Base-by-base conservation (phyloP, 2,113 vertebrate genomes). In the Irena cyanogastra region DNA sequence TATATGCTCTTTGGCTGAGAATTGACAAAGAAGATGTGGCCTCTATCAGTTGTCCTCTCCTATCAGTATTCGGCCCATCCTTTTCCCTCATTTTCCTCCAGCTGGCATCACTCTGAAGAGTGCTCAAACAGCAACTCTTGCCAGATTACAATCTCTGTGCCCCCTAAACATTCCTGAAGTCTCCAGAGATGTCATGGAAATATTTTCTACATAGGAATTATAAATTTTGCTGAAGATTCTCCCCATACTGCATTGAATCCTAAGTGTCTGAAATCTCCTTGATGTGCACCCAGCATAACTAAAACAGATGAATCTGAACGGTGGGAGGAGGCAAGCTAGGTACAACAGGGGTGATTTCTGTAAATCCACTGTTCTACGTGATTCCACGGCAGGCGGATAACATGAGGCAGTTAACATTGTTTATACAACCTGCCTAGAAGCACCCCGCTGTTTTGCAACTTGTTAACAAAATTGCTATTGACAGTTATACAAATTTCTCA, bases 311-410 rank as follows among this genome's bases (percentile, higher is more conserved):
- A 9, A n/a, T 17, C 31, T 70, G n/a, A 86, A 2, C 27, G 9
- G 12, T 33, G n/a, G 20, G 15, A 65, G 19, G n/a, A 54, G 15
- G 37, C 0, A 2, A 2, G 2, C 30, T 74, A 72, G 21, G 6
- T 33, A 21, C 0, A 0, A 35, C 30, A 71, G 27, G 52, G 27
- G 10, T 2, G 7, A 16, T 65, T 74, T 35, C 30, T 69, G 5
- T 26, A 75, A 75, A 44, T 57, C 37, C n/a, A 27, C 24, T 41
- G 4, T 70, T 45, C 28, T 39, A 16, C 5, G 6, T 4, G 9
- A 60, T 65, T 69, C 35, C 35, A 10, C 6, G 3, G 16, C 16
- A 86, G 47, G 39, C 19, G 37, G 28, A 45, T 4, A 68, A 35
- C 5, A 23, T 8, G 21, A 53, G 69, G 37, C 39, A 71, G 28